Base-by-base conservation (phyloP, 2,113 vertebrate species). In the Phaethon lepturus region DNA sequence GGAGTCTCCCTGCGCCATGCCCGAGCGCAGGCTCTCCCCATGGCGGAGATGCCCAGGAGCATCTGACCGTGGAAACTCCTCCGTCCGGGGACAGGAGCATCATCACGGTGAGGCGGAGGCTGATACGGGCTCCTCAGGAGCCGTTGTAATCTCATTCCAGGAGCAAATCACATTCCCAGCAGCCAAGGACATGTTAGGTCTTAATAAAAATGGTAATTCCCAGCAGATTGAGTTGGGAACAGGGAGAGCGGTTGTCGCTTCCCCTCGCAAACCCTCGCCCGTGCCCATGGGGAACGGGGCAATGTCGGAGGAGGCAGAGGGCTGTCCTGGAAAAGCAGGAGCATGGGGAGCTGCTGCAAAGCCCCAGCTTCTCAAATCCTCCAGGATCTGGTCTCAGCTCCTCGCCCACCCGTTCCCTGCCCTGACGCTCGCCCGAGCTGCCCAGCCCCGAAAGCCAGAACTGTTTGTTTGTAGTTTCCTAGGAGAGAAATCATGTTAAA, bases 401-500 rank as follows among this genome's bases (percentile, higher is more conserved):
- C 87, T 79, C 8, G 11, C 66, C 66, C 6, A 11, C 62, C 56
- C 7, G 7, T 81, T 94, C 78, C 69, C 53, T 96, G 89, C 56
- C 85, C 88, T 2, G 42, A 62, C 0, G 13, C 67, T 97, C 38
- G 50, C 83, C 93, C 8, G 19, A 94, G 44, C 35, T 4, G 2
- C 50, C 81, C 78, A 78, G 93, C 76, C 85, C 62, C 2, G n/a
- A 89, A 91, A 96, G 85, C 63, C 77, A 87, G 92, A 92, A 86
- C 91, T 96, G 91, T 96, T 96, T 97, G 94, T 95, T 97, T 97
- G 78, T 86, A 76, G 93, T 97, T 97, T 97, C 97, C 91, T 97
- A 96, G 96, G 95, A 98, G 97, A 97, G 91, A 92, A 97, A 97
- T 97, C 96, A 87, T 10, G 60, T 96, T 96, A 90, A 97, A 97